phyloP scores from a whole-genome alignment of 2,888 invertebrate species.

The Sceliomorpha sp. region DNA sequence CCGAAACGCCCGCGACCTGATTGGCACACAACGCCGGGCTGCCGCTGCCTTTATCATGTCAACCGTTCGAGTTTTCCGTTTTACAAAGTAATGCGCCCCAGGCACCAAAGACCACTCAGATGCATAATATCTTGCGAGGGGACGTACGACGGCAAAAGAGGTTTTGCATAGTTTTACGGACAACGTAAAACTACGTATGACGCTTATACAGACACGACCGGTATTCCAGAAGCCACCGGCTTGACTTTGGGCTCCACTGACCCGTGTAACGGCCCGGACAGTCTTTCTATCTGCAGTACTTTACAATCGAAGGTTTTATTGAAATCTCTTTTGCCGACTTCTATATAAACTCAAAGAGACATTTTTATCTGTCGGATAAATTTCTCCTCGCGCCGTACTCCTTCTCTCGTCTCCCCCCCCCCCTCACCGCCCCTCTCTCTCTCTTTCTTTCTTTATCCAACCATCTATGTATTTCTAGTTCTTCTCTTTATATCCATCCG shows the following conservation, averaged over 20 bases:
- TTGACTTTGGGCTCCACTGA: slow-evolving; percentile 71
- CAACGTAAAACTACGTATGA: slow-evolving; percentile 16
- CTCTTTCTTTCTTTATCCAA: slow-evolving; percentile 13
- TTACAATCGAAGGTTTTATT: slow-evolving; percentile 75
- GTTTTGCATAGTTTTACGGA: slow-evolving; percentile 9
- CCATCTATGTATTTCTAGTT: background rate
- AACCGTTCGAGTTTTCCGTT: slow-evolving; percentile 11
- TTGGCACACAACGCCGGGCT: slow-evolving; percentile 2
- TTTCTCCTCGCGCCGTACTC: slow-evolving; percentile 61
- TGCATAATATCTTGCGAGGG: slow-evolving; percentile 22
- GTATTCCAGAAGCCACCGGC: slow-evolving; percentile 13
- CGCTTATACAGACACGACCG: slow-evolving; percentile 24
- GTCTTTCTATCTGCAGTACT: slow-evolving; percentile 69
- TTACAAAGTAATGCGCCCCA: slow-evolving; percentile 7
- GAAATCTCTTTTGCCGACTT: slow-evolving; percentile 67
- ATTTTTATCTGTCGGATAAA: slow-evolving; percentile 77
- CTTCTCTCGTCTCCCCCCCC: slow-evolving; percentile 10
- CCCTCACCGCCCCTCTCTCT: too few species aligned
- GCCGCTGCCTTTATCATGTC: slow-evolving; percentile 14
- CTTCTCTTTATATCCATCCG: background rate
- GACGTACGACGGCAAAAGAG: slow-evolving; percentile 1
- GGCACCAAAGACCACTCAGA: slow-evolving; percentile 14
- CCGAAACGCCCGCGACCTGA: slow-evolving; percentile 8
- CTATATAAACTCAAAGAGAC: slow-evolving; percentile 75
- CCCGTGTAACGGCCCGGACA: slow-evolving; percentile 69